Evolutionary conservation across 2,113 vertebrate species (phyloP), one percentile per base, ranked within the genome.

Genomic region (Pelobates fuscus): DNA sequence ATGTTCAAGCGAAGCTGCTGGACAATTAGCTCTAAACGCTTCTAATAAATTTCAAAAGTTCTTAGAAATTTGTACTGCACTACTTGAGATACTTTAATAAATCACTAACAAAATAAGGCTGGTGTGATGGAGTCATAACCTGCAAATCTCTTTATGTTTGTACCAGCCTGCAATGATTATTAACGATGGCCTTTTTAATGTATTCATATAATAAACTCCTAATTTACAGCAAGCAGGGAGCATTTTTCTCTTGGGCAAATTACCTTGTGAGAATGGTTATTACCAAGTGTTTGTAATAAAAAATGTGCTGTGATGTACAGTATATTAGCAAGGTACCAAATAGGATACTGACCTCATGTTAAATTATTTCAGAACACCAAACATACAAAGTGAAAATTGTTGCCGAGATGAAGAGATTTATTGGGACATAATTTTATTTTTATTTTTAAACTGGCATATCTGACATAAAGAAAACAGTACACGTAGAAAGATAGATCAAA

Each of bases 141-240:
- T 78, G 49, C 7, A 84, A 80, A 80, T 81, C 77, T 84, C 78
- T 82, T 18, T 66, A 69, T 83, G 80, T 81, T 61, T 80, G 23
- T 80, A 85, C 43, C 18, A 21, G 71, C 66, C 68, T 71, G 80
- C 80, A 78, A 63, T 85, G 79, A 78, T 83, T 84, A 70, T 79
- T 85, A 84, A 78, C 46, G 27, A 82, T 82, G 70, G 15, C 52
- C 44, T 5, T 58, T 81, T 84, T 83, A 79, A 75, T 67, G 72
- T 67, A 70, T 78, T 86, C 77, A 73, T 74, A 59, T 64, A 79
- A 80, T 85, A 69, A 78, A 65, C 25, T 27, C 25, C 49, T 78
- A 71, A 82, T 83, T 83, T 85, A 71, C 49, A 77, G 30, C 5
- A 72, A 70, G 25, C 6, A 82, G 70, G 12, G 29, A 79, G 67